Percentiles rank a stretch among this genome's conserved stretches.
Conservation (phyloP, 1,140 invertebrate genomes). For the Agraylea sexmaculata region DNA sequence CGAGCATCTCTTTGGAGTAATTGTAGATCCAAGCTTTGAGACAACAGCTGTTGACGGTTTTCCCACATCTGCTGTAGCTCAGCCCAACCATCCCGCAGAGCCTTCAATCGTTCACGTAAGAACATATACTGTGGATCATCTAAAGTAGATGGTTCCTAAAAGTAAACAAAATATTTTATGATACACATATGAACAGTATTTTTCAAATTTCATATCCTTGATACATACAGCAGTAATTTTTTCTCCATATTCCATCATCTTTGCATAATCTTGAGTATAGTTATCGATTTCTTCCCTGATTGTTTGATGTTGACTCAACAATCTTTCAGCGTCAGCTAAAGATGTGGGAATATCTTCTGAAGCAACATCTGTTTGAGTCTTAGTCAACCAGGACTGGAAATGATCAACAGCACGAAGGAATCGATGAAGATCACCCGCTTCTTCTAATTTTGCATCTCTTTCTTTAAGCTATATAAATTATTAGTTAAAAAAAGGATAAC, state of each 20-base stretch:
- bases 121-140: constrained; percentile 99
- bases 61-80: constrained; percentile 99
- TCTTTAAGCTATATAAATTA: constrained; percentile 65
- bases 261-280: constrained; percentile 94
- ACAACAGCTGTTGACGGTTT: constrained; percentile 87
- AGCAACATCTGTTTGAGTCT: constrained; percentile 94
- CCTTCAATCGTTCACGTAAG: constrained; percentile 89
- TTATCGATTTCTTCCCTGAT: constrained; percentile 99
- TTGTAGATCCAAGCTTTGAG: constrained; percentile 89
- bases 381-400: constrained; percentile 98
- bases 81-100: constrained; percentile 96
- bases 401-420: constrained; percentile 98
- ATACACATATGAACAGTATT: too few species aligned
- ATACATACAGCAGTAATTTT: constrained; percentile 69
- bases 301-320: constrained; percentile 92
- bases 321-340: constrained; percentile 90
- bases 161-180: constrained; percentile 10
- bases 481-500: neutral
- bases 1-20: constrained; percentile 93
- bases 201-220: neutral
- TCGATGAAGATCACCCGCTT: constrained; percentile 94
- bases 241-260: constrained; percentile 99
- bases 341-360: constrained; percentile 96
- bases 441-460: constrained; percentile 94
- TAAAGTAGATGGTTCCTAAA: constrained; percentile 59